Evolutionary conservation across 2,113 vertebrate species (phyloP), one percentile per base, ranked within the genome.

Genomic region (Chaetodon auriga): DNA sequence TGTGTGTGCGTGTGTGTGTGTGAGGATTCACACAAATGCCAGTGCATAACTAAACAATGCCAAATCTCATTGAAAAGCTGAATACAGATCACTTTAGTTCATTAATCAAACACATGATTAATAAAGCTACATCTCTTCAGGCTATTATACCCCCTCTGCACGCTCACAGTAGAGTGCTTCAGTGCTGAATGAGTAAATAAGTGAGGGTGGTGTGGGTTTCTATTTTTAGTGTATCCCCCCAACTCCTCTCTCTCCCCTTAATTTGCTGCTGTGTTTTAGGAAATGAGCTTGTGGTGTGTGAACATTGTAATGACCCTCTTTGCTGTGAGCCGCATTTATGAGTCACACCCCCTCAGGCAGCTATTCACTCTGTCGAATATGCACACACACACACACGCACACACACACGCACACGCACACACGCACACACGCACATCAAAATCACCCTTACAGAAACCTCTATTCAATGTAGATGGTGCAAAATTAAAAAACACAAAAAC

Each of bases 291-390:
- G 74, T 79, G 78, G 88, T 91, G 93, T 93, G 92, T 90, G 93
- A 93, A 94, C 89, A 90, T 84, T 90, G 87, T 94, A 94, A 94
- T 94, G 92, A 92, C 91, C 91, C 91, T 93, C 88, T 92, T 80
- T 89, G 83, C 90, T 89, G 82, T 82, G 87, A 87, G 83, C 86
- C 55, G 85, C 93, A 94, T 91, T 94, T 90, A 91, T 93, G 92
- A 92, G 69, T 93, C 90, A 92, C 91, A 90, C 88, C 86, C 90
- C 89, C 85, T 82, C 86, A 82, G 80, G 90, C 89, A 58, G 64
- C 80, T 57, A 62, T 73, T 81, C 77, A 5, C 75, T 66, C 85
- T 64, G 63, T 68, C 80, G 75, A 49, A 73, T 83, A 75, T 68
- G 69, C 83, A 80, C 88, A 75, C 71, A 85, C 71, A 46, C 73